These are phyloP conservation scores for Pelobates fuscus DNA, from an alignment of 2,113 vertebrate genomes.

Conservation along the genomic window DNA sequence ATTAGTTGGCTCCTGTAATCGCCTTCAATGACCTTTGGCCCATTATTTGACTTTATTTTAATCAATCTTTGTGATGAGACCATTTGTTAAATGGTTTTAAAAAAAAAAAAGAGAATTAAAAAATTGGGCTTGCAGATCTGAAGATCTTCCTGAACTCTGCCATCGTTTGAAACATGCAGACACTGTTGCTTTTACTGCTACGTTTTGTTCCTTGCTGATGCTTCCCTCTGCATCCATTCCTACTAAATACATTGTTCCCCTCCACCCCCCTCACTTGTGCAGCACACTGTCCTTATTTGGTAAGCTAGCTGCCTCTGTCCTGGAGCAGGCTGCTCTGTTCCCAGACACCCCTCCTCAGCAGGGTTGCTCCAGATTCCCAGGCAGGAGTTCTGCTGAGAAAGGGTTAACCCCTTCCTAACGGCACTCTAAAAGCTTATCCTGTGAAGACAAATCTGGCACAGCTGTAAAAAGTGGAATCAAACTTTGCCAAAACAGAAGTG, in stretches of 20 bases:
- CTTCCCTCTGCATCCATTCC: neutral
- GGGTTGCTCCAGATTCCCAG: conserved; percentile 37
- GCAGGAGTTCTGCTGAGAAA: conserved; percentile 6
- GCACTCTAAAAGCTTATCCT: neutral
- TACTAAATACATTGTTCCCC: conserved; percentile 9
- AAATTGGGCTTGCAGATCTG: too few species aligned
- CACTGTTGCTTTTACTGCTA: neutral
- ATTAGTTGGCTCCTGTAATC: too few species aligned
- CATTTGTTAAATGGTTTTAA: too few species aligned
- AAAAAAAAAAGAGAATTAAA: too few species aligned
- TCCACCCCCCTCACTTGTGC: neutral
- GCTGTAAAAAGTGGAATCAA: too few species aligned
- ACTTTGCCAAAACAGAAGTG: too few species aligned
- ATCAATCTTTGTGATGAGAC: too few species aligned
- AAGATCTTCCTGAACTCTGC: too few species aligned
- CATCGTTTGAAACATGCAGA: too few species aligned
- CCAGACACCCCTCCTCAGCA: conserved; percentile 21
- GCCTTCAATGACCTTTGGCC: too few species aligned
- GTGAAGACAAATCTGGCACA: neutral
- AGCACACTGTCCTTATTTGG: conserved; percentile 28
- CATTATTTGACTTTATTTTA: too few species aligned
- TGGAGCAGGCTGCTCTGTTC: conserved; percentile 24
- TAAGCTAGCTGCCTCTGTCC: conserved; percentile 31
- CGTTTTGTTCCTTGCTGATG: neutral
- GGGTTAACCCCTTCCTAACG: conserved; percentile 33